A percentile compares a stretch with the other conserved stretches of the same genome.
These are phyloP conservation scores for Colletes latitarsis DNA, from an alignment of 1,140 invertebrate species.

Conservation along the genomic window DNA sequence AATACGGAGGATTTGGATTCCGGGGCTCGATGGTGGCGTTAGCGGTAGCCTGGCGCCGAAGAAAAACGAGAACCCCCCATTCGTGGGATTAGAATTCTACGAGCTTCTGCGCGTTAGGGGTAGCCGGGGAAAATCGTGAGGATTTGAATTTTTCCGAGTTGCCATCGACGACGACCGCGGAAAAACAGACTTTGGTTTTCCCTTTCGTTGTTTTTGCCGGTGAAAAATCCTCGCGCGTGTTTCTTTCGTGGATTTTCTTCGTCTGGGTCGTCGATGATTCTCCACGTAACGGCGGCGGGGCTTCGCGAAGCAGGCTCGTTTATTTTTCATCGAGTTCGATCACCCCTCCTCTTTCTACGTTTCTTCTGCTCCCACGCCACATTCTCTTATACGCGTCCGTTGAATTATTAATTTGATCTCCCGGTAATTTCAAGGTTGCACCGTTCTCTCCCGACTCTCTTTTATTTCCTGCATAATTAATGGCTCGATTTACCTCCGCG, in stretches of 20 bases:
- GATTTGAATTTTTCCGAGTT: constrained; percentile 19
- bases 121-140: background rate
- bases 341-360: background rate
- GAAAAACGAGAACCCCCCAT: constrained; percentile 17
- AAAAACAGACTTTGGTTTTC: constrained; percentile 17
- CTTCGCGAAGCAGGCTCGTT: background rate
- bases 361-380: no score
- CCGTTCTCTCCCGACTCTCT: no score
- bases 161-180: background rate
- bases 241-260: background rate
- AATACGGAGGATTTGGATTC: constrained; percentile 20
- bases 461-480: background rate
- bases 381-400: background rate
- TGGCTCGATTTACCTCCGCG: background rate
- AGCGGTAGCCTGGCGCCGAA: background rate
- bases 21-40: background rate
- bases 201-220: background rate
- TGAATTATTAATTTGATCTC: constrained; percentile 35
- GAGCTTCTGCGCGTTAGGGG: background rate
- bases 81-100: constrained; percentile 20
- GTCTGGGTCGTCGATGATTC: no score
- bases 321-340: constrained; percentile 39
- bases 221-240: background rate
- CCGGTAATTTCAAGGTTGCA: constrained; percentile 1
- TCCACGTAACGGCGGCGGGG: no score